Percentiles rank a stretch among this genome's conserved stretches.
phyloP scores from a whole-genome alignment of 30 jellyfish, hydroid and myxozoan genomes.

The Cassiopea xamachana region DNA sequence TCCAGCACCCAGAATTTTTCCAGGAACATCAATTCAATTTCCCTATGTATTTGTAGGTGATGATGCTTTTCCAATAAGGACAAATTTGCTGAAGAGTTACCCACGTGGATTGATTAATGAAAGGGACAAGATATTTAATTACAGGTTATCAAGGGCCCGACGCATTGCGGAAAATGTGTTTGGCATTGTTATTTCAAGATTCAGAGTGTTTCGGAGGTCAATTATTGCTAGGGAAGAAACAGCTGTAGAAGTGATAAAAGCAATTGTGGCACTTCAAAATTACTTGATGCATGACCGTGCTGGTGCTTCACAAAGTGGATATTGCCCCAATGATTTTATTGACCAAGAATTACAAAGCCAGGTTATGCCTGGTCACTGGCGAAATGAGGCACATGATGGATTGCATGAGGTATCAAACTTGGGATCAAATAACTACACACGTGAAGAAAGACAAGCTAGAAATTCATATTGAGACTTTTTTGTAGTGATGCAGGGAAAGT shows the following conservation, averaged over 20 bases:
- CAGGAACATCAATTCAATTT: slow-evolving; percentile 16
- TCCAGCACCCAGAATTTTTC: slow-evolving; percentile 42
- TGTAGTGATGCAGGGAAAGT: slow-evolving; percentile 34
- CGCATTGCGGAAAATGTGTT: slow-evolving; percentile 65
- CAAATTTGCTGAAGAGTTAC: slow-evolving; percentile 67
- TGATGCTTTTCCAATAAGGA: slow-evolving; percentile 59
- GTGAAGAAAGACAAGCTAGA: slow-evolving; percentile 22
- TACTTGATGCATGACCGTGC: slow-evolving; percentile 42
- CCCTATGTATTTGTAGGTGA: slow-evolving; percentile 79
- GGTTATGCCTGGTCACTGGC: slow-evolving; percentile 18
- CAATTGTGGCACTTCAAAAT: slow-evolving; percentile 66
- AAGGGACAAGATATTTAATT: slow-evolving; percentile 25
- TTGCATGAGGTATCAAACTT: slow-evolving; percentile 5
- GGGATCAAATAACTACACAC: slow-evolving; percentile 40
- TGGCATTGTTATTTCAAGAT: slow-evolving; percentile 69
- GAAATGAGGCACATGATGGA: slow-evolving; percentile 2
- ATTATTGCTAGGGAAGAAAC: slow-evolving; percentile 49
- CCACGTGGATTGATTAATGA: slow-evolving; percentile 29
- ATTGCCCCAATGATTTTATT: slow-evolving; percentile 24
- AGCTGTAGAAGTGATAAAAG: slow-evolving; percentile 52
- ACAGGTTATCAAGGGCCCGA: slow-evolving; percentile 75
- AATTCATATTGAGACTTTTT: slow-evolving; percentile 3
- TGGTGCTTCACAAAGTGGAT: not conserved
- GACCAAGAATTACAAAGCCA: slow-evolving; percentile 5
- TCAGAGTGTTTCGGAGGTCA: slow-evolving; percentile 67